phyloP scores from a whole-genome alignment of 2,888 invertebrate genomes.

The Apamea sordens region DNA sequence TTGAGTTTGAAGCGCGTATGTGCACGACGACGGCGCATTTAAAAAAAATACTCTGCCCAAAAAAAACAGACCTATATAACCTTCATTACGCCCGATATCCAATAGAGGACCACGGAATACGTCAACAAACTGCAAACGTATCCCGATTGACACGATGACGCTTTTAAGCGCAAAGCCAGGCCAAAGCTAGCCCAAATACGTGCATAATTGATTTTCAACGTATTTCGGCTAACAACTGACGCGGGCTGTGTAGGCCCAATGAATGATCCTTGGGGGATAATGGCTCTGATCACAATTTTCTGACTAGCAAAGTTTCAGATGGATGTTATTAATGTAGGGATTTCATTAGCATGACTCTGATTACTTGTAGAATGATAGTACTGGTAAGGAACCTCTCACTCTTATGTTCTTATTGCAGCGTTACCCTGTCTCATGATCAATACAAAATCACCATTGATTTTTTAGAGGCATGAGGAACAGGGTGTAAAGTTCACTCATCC shows the following conservation, averaged over 20 bases:
- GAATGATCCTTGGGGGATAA: conserved; percentile 43
- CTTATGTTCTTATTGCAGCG: not conserved
- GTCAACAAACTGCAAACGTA: conserved; percentile 18
- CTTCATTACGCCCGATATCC: not conserved
- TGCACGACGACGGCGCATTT: too few species aligned
- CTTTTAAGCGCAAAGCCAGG: conserved; percentile 25
- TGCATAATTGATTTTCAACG: conserved; percentile 56
- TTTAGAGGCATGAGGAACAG: too few species aligned
- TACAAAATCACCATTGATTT: not conserved
- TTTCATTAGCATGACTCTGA: not conserved
- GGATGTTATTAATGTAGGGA: not conserved
- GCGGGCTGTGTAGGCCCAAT: conserved; percentile 4
- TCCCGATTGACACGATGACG: conserved; percentile 11
- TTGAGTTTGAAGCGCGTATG: too few species aligned
- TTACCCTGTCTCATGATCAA: not conserved
- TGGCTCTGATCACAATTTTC: conserved; percentile 2
- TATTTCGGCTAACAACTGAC: conserved; percentile 33
- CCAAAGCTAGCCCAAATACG: conserved; percentile 24
- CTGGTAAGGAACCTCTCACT: not conserved
- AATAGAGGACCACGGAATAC: not conserved
- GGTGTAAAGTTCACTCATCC: too few species aligned
- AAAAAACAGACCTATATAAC: conserved; percentile 18
- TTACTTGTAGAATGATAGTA: not conserved
- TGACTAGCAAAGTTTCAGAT: conserved; percentile 1
- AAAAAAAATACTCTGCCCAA: too few species aligned